Evolutionary conservation across 2,888 invertebrate species (phyloP).

Genomic region (Malthinus seriepunctatus): DNA sequence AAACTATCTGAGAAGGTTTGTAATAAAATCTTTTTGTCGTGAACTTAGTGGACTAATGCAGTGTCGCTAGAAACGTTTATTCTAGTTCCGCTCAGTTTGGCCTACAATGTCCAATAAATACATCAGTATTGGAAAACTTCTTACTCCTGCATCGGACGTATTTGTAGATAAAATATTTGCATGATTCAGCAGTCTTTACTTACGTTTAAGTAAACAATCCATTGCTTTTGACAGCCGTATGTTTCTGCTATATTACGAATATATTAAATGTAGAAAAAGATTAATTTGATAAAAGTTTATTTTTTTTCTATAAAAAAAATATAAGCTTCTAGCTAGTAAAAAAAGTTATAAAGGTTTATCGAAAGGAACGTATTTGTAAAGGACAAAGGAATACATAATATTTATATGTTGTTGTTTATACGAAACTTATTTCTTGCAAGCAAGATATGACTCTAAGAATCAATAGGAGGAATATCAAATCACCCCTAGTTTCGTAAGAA

Average conservation of each 20-base stretch:
- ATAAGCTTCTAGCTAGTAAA: too few species aligned
- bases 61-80: constrained; percentile 42
- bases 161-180: constrained; percentile 39
- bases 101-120: constrained; percentile 29
- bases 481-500: too few species aligned
- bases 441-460: too few species aligned
- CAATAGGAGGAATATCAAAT: too few species aligned
- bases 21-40: constrained; percentile 41
- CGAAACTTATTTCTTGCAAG: too few species aligned
- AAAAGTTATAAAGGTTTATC: too few species aligned
- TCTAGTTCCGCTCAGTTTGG: constrained; percentile 42
- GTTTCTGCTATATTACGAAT: constrained; percentile 2
- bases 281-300: too few species aligned
- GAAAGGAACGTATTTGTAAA: too few species aligned
- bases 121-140: constrained; percentile 21
- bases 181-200: constrained; percentile 39
- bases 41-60: constrained; percentile 38
- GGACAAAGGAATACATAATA: too few species aligned
- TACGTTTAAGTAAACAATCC: constrained; percentile 33
- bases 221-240: constrained; percentile 8
- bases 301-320: too few species aligned
- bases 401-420: too few species aligned
- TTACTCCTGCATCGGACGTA: constrained; percentile 15
- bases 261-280: not conserved
- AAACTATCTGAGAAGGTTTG: constrained; percentile 27